Evolutionary conservation across 2,888 invertebrate genomes (phyloP).

Genomic region (Platycheirus rosarum): DNA sequence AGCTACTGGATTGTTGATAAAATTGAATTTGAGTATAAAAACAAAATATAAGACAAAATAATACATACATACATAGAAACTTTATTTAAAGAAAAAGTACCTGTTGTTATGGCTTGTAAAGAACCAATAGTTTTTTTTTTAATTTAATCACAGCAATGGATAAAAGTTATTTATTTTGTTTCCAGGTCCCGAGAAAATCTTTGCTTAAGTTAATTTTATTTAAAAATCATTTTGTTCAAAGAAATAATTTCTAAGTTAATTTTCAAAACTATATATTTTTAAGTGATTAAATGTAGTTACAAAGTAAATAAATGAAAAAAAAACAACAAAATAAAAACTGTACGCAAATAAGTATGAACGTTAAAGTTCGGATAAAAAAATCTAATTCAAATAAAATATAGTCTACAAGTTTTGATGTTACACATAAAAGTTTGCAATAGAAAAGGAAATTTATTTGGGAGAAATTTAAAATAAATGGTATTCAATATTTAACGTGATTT

Average conservation of each 20-base stretch:
- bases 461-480: slow-evolving; percentile 62
- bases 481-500: slow-evolving; percentile 59
- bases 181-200: slow-evolving; percentile 46
- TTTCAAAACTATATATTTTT: too few relatives aligned
- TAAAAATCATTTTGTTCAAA: too few relatives aligned
- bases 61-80: slow-evolving; percentile 20
- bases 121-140: slow-evolving; percentile 14
- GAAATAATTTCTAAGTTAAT: too few relatives aligned
- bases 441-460: slow-evolving; percentile 22
- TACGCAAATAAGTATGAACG: too few relatives aligned
- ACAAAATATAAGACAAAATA: slow-evolving; percentile 26
- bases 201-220: slow-evolving; percentile 54
- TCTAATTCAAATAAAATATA: slow-evolving; percentile 15
- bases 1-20: slow-evolving; percentile 58
- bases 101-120: slow-evolving; percentile 54
- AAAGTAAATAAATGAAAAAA: too few relatives aligned
- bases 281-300: too few relatives aligned
- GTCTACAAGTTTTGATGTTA: slow-evolving; percentile 44
- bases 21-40: slow-evolving; percentile 64
- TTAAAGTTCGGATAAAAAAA: too few relatives aligned
- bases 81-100: slow-evolving; percentile 52
- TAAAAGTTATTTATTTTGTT: slow-evolving; percentile 62
- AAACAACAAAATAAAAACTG: too few relatives aligned
- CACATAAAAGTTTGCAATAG: slow-evolving; percentile 10
- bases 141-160: slow-evolving; percentile 18